Evolutionary conservation across 2,888 invertebrate species (phyloP).

Genomic region (Callinectes sapidus): DNA sequence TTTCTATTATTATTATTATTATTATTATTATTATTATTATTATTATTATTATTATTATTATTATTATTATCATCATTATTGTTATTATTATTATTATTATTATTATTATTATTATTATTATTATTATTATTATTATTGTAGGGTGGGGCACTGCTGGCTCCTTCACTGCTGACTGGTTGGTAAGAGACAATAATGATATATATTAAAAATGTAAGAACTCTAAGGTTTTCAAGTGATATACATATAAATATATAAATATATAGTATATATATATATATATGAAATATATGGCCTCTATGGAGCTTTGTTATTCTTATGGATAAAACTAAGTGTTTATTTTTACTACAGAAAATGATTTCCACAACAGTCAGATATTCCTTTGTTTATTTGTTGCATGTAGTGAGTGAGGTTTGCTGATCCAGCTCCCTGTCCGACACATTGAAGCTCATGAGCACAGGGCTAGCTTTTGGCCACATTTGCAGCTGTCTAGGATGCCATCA

Average conservation of each 20-base stretch:
- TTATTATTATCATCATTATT: neutral
- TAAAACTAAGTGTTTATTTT: slow-evolving; percentile 49
- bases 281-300: slow-evolving; percentile 34
- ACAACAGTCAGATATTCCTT: neutral
- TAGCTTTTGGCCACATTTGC: no score
- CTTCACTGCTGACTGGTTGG: neutral
- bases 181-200: slow-evolving; percentile 9
- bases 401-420: neutral
- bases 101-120: neutral
- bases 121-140: neutral
- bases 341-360: slow-evolving; percentile 43
- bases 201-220: slow-evolving; percentile 23
- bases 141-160: neutral
- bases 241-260: slow-evolving; percentile 59
- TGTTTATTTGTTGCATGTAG: slow-evolving; percentile 27
- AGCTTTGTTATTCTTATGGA: slow-evolving; percentile 45
- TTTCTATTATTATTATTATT: neutral
- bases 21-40: neutral
- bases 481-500: no score
- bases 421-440: neutral
- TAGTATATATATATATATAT: slow-evolving; percentile 52
- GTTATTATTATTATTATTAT: neutral
- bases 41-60: neutral
- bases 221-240: slow-evolving; percentile 51
- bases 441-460: neutral